Evolutionary conservation across 2,888 invertebrate genomes (phyloP).

Genomic region (Augochlorella aurata): DNA sequence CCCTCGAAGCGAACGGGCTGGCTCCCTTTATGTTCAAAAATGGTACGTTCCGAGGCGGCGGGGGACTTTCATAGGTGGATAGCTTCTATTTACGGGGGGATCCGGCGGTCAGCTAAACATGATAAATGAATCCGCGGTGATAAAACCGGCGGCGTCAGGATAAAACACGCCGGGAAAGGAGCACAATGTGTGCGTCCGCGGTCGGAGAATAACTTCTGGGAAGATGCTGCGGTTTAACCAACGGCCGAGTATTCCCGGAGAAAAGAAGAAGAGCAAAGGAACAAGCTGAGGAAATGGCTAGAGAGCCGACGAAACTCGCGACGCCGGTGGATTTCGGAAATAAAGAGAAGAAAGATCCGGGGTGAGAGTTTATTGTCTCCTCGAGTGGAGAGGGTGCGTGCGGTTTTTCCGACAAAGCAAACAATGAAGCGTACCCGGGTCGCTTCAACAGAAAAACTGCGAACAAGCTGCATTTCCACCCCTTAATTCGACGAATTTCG

Average conservation of each 20-base stretch:
- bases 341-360: slow-evolving; percentile 9
- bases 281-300: slow-evolving; percentile 15
- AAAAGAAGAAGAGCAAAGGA: not conserved
- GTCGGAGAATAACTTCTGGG: slow-evolving; percentile 32
- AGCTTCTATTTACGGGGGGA: slow-evolving; percentile 6
- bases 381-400: slow-evolving; percentile 20
- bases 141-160: slow-evolving; percentile 17
- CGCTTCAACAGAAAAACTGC: not conserved
- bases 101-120: slow-evolving; percentile 33
- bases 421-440: slow-evolving; percentile 37
- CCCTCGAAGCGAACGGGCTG: not conserved
- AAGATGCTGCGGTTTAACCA: slow-evolving; percentile 4
- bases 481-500: slow-evolving; percentile 25
- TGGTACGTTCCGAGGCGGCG: not conserved
- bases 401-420: slow-evolving; percentile 46
- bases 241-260: slow-evolving; percentile 17
- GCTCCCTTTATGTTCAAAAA: not conserved
- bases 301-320: slow-evolving; percentile 13
- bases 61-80: not conserved
- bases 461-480: not conserved
- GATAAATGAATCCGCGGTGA: slow-evolving; percentile 35
- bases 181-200: slow-evolving; percentile 14
- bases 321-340: slow-evolving; percentile 37
- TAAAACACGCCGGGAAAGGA: slow-evolving; percentile 13
- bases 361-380: slow-evolving; percentile 42